Conservation (phyloP, 2,797 vertebrate genomes). For the Falco columbarius region DNA sequence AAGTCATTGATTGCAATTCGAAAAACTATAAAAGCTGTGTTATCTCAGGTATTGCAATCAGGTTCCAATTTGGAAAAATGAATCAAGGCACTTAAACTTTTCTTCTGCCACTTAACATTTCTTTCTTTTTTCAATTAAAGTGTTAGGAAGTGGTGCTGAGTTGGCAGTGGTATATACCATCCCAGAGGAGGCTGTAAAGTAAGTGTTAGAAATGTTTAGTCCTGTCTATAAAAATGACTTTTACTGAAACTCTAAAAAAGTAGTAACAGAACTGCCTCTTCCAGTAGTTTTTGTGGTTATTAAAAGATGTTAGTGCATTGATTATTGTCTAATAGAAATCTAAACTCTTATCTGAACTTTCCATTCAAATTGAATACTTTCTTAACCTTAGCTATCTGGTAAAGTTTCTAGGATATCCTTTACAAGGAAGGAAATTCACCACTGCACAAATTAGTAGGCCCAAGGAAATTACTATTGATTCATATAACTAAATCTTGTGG, state of each 20-base stretch:
- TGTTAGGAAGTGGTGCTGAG: slow-evolving; percentile 40
- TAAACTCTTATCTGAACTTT: not conserved
- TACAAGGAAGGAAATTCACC: not conserved
- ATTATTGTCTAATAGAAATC: slow-evolving; percentile 1
- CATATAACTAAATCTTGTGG: not conserved
- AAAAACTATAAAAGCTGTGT: not conserved
- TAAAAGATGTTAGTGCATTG: not conserved
- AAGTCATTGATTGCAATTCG: not conserved
- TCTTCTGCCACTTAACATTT: slow-evolving; percentile 1
- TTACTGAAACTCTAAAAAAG: slow-evolving; percentile 11
- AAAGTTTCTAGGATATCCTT: not conserved
- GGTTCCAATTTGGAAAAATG: not conserved
- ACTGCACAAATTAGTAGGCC: not conserved
- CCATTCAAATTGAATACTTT: not conserved
- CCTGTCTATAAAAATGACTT: slow-evolving; percentile 46
- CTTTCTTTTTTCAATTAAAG: slow-evolving; percentile 22
- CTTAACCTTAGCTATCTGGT: not conserved
- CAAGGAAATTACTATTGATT: not conserved
- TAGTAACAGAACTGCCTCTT: not conserved
- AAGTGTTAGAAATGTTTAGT: slow-evolving; percentile 49
- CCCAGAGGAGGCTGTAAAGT: slow-evolving; percentile 58
- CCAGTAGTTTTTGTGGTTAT: slow-evolving; percentile 18
- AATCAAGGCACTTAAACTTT: slow-evolving; percentile 1
- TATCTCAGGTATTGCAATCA: not conserved
- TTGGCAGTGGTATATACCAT: slow-evolving; percentile 32